These are phyloP conservation scores for Python bivittatus DNA, from an alignment of 2,113 vertebrate species.

Conservation along the genomic window DNA sequence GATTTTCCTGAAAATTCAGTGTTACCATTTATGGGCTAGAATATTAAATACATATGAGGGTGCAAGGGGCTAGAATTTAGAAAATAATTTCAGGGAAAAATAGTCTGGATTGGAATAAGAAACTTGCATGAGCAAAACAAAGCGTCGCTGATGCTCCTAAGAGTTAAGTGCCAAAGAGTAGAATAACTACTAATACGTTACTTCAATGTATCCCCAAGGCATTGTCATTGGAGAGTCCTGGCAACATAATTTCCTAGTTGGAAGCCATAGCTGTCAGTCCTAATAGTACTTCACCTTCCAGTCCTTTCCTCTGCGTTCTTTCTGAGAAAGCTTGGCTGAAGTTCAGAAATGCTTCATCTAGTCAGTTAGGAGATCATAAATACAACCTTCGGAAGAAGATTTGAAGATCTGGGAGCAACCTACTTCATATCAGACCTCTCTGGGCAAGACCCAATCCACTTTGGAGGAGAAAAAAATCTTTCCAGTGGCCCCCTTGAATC, in stretches of 20 bases:
- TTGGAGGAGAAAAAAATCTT: background rate
- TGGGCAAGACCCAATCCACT: background rate
- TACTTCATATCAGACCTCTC: background rate
- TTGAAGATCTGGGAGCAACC: background rate
- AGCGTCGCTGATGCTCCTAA: background rate
- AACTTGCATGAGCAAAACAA: background rate
- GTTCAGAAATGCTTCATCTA: background rate
- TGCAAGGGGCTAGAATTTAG: background rate
- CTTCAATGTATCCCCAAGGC: background rate
- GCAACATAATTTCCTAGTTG: background rate
- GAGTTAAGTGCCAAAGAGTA: background rate
- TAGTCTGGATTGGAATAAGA: background rate
- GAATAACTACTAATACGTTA: background rate
- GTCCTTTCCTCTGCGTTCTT: background rate
- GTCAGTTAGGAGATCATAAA: background rate
- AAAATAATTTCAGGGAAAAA: background rate
- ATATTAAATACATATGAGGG: background rate
- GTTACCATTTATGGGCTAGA: background rate
- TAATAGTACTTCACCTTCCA: background rate
- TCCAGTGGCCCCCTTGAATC: background rate
- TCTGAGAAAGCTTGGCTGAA: background rate
- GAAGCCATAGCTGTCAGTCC: background rate
- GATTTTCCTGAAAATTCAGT: background rate
- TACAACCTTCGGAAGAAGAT: background rate
- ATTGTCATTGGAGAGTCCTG: background rate